phyloP scores from a whole-genome alignment of 53 echinoderm and acorn worm genomes.

The Antedon mediterranea region DNA sequence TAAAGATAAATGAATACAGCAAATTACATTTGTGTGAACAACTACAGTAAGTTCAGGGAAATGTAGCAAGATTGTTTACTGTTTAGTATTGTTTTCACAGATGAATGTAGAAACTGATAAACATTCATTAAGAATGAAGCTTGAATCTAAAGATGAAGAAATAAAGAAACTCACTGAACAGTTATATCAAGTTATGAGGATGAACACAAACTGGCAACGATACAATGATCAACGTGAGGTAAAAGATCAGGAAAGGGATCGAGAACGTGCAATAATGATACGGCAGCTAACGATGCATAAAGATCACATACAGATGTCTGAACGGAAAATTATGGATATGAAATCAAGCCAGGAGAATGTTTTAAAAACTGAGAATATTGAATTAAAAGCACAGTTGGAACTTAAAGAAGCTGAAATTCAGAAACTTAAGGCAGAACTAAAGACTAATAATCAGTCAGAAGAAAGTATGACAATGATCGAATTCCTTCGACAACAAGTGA shows the following conservation, averaged over 20 bases:
- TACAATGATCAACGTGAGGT: background rate
- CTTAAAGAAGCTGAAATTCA: background rate
- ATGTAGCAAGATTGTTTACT: no score
- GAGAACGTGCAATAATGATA: background rate
- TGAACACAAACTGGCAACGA: background rate
- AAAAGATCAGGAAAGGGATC: background rate
- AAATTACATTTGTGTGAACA: no score
- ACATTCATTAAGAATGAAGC: no score
- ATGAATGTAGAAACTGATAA: no score
- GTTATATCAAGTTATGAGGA: background rate
- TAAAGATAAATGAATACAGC: no score
- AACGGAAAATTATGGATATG: background rate
- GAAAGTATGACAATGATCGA: background rate
- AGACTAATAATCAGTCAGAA: background rate
- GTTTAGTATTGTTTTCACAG: no score
- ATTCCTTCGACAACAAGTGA: background rate
- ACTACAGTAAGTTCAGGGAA: no score
- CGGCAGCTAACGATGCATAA: background rate
- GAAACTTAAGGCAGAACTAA: background rate
- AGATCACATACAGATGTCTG: background rate
- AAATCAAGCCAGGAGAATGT: background rate
- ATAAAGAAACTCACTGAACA: background rate
- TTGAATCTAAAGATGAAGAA: no score
- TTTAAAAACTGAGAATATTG: background rate
- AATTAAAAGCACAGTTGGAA: background rate